Evolutionary conservation across 2,888 invertebrate species (phyloP), one percentile per base, ranked within the genome.

Genomic region (Drosophila ochracea): DNA sequence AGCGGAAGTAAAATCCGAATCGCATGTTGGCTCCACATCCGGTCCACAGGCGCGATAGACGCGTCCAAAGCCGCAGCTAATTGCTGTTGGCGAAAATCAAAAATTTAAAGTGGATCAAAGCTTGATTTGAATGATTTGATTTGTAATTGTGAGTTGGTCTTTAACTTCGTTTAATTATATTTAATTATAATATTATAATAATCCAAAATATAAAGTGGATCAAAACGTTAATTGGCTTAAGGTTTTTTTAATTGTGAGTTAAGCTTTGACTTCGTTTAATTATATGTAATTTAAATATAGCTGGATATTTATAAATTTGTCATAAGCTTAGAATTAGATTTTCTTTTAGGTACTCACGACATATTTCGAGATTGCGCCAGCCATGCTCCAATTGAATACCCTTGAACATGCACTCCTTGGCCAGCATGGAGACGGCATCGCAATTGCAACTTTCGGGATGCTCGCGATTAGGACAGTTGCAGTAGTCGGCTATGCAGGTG

Each of bases 401-500:
- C 62, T 95, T 95, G 6, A 95, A 94, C 5, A 94, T 93, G 88
- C 98, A 98, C 81, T 97, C 97, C 81, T 96, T 95, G 0, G 97
- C 96, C 90, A 96, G 96, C 63, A 97, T 96, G 0, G 96, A 95
- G 66, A 97, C 94, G 0, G 97, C 96, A 76, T 95, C 95, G 90
- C 97, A 97, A 0, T 96, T 96, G 89, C 97, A 97, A 41, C 94
- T 94, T 66, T 95, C 94, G 0, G 95, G 94, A 89, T 95, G 95
- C 90, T 90, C 90, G 3, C 85, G 85, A 66, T 94, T 92, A 11
- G 94, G 94, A 78, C 96, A 96, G 30, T 95, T 94, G 91, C 98
- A 98, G 91, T 96, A 97, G 91, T 98, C 97, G 94, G 96, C 96
- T 61, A 95, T 94, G 81, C 98, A 98, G 0, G 96, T 95, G 62